phyloP scores from a whole-genome alignment of 2,888 invertebrate species.

The Pardosa pseudoannulata region DNA sequence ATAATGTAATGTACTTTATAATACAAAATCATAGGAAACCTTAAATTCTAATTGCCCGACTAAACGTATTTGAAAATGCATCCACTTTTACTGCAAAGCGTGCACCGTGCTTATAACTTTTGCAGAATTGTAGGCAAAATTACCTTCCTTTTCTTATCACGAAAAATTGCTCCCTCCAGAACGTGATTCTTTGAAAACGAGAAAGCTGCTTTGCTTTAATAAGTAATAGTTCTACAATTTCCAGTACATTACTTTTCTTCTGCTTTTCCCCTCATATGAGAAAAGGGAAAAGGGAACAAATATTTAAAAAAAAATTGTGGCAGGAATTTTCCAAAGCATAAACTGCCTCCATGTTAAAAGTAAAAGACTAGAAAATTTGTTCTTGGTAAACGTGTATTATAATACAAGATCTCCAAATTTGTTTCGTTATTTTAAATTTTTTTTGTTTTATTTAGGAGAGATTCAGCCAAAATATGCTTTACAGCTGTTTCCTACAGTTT shows the following conservation, averaged over 20 bases:
- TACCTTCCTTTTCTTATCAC: neutral
- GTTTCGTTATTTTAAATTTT: neutral
- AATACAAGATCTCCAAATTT: neutral
- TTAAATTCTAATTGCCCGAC: too few relatives aligned
- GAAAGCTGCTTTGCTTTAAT: slow-evolving; percentile 8
- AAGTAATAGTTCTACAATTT: slow-evolving; percentile 18
- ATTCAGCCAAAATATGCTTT: slow-evolving; percentile 15
- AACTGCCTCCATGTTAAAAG: neutral
- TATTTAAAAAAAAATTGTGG: too few relatives aligned
- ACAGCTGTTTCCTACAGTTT: slow-evolving; percentile 40
- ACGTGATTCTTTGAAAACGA: slow-evolving; percentile 1
- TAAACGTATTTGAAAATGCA: too few relatives aligned
- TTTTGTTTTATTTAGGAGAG: neutral
- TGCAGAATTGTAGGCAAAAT: too few relatives aligned
- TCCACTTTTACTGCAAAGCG: too few relatives aligned
- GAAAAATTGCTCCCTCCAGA: neutral
- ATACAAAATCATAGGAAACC: too few relatives aligned
- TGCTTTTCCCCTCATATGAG: neutral
- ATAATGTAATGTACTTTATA: too few relatives aligned
- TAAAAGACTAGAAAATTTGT: neutral
- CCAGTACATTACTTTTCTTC: slow-evolving; percentile 11
- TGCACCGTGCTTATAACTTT: too few relatives aligned
- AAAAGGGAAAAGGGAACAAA: neutral
- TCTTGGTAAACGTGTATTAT: neutral
- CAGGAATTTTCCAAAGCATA: neutral